Conservation (phyloP, 2,797 vertebrate genomes). For the Brachyrhaphis roseni region DNA sequence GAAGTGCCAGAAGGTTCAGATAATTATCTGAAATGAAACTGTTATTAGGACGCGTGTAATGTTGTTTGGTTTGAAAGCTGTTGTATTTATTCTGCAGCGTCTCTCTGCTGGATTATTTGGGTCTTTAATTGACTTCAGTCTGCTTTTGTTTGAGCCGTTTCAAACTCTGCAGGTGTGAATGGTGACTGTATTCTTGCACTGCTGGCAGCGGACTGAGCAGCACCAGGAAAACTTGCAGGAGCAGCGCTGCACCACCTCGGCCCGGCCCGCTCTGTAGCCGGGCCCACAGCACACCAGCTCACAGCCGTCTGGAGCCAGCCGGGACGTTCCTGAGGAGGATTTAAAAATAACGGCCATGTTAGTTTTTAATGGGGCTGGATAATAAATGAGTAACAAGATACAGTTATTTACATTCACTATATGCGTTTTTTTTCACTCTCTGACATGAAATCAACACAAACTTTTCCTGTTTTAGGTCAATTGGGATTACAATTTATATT, state of each 20-base stretch:
- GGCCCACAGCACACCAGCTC: slow-evolving; percentile 85
- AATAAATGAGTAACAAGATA: too few species aligned
- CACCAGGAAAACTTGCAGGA: slow-evolving; percentile 86
- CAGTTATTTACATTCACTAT: too few species aligned
- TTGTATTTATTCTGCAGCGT: slow-evolving; percentile 15
- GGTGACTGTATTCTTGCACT: slow-evolving; percentile 81
- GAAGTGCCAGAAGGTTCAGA: slow-evolving; percentile 17
- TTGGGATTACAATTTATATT: too few species aligned
- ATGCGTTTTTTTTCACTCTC: too few species aligned
- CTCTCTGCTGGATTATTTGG: slow-evolving; percentile 30
- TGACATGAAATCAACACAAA: too few species aligned
- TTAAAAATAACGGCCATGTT: background rate
- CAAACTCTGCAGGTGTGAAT: slow-evolving; percentile 81
- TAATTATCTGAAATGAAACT: slow-evolving; percentile 14
- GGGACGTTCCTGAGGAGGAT: slow-evolving; percentile 71
- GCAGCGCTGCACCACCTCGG: slow-evolving; percentile 80
- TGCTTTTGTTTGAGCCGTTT: slow-evolving; percentile 22
- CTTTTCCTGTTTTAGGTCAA: too few species aligned
- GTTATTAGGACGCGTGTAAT: background rate
- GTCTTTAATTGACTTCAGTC: slow-evolving; percentile 20
- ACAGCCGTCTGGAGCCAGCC: slow-evolving; percentile 77
- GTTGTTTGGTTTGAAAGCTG: slow-evolving; percentile 8
- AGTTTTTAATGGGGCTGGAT: background rate
- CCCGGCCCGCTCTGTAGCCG: slow-evolving; percentile 75
- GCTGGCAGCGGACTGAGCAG: slow-evolving; percentile 83